These are phyloP conservation scores for Raja brachyura DNA, from an alignment of 2,113 vertebrate genomes.

Conservation along the genomic window DNA sequence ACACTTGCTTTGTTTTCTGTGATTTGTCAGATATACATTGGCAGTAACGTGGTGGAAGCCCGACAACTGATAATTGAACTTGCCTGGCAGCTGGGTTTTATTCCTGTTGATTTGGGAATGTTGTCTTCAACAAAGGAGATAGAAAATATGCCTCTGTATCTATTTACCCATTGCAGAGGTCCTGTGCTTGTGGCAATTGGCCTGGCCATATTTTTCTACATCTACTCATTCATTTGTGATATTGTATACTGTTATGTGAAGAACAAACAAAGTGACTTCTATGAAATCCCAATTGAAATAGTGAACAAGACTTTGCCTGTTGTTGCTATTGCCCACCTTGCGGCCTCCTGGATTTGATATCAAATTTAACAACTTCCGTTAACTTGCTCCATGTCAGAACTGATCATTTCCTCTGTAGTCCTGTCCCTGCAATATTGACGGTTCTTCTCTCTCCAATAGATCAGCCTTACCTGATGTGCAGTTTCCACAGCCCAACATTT, in stretches of 20 bases:
- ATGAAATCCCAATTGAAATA: slow-evolving; percentile 92
- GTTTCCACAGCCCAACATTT: no score
- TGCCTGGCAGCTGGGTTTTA: slow-evolving; percentile 76
- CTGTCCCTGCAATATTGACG: no score
- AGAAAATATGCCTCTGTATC: slow-evolving; percentile 79
- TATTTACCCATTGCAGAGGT: slow-evolving; percentile 87
- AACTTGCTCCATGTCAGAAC: no score
- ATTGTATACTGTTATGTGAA: slow-evolving; percentile 81
- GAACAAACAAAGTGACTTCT: slow-evolving; percentile 85
- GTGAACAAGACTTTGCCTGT: slow-evolving; percentile 88
- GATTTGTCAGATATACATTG: slow-evolving; percentile 76
- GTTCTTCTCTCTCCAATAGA: no score
- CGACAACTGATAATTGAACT: slow-evolving; percentile 81
- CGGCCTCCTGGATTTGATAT: no score
- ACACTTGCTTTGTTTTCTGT: slow-evolving; percentile 40
- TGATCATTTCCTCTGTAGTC: no score
- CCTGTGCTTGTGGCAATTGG: slow-evolving; percentile 81
- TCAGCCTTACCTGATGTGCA: no score
- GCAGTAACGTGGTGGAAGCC: slow-evolving; percentile 80
- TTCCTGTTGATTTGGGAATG: slow-evolving; percentile 78
- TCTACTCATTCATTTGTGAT: slow-evolving; percentile 84
- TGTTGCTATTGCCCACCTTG: slow-evolving; percentile 80
- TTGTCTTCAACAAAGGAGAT: slow-evolving; percentile 82
- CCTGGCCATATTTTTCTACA: slow-evolving; percentile 86
- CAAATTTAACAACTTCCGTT: no score